Base-by-base conservation (phyloP, 2,797 vertebrate species). In the Hephaestus fuliginosus region DNA sequence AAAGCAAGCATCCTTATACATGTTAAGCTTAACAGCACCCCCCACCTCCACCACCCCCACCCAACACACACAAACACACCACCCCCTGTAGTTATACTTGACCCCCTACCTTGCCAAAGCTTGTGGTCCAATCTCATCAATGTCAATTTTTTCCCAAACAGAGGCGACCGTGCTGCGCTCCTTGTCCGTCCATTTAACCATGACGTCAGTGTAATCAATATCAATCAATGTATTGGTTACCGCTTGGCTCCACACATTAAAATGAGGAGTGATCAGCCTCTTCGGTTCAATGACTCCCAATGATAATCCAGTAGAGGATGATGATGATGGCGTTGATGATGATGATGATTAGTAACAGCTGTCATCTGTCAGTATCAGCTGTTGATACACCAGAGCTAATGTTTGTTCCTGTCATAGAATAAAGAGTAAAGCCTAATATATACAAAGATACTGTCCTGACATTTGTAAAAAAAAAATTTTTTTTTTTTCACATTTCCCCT, bases 141-240 rank as follows among this genome's bases (percentile, higher is more conserved):
- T 74, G 51, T 77, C 22, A 22, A 85, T 5, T 25, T 82, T 64
- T 74, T 78, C 73, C 86, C 82, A 82, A 30, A 87, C 51, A 44
- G 39, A 56, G 12, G 18, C 76, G 61, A 87, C 15, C 4, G 49
- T 48, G 60, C 62, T 41, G 33, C 80, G 82, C 76, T 87, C 86
- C 33, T 77, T 60, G 10, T 85, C 82, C 0, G 86, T 85, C 66
- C 73, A 87, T 53, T 65, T 55, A 15, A 70, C 82, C 86, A 82
- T 87, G 43, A 55, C 36, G 25, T 25, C 60, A 67, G 22, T 51
- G 14, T n/a, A 28, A 57, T 70, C 17, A 51, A 65, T 46, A n/a
- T 1, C n/a, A 44, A 36, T 36, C 1, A 36, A 36, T 49, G 28
- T 63, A 10, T 46, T 74, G 39, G 18, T 49, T n/a, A 43, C 17